Percentiles rank a stretch among this genome's conserved stretches.
Evolutionary conservation across 2,888 invertebrate genomes (phyloP).

Genomic region (Diplolepis rosae): DNA sequence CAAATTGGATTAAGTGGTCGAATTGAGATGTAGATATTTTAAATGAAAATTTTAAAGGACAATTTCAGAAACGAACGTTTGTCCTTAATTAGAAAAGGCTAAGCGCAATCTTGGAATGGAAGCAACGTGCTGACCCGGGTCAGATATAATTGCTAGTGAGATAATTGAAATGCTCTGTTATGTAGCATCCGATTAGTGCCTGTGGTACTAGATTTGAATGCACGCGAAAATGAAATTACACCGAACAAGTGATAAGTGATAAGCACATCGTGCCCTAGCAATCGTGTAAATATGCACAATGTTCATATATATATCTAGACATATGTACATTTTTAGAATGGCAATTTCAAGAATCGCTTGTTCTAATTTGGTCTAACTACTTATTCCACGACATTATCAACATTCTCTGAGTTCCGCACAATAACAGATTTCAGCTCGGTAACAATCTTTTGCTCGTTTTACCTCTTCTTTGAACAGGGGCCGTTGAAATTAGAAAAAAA

Average conservation of each 20-base stretch:
- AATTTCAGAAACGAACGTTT: neutral
- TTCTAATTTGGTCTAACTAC: constrained; percentile 2
- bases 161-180: constrained; percentile 29
- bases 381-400: neutral
- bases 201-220: constrained; percentile 20
- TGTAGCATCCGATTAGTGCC: constrained; percentile 24
- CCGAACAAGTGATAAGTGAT: constrained; percentile 17
- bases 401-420: neutral
- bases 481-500: too few species aligned
- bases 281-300: constrained; percentile 12
- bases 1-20: too few species aligned
- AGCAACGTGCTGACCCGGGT: constrained; percentile 20
- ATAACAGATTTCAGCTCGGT: neutral
- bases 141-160: constrained; percentile 27
- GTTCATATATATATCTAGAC: neutral
- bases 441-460: neutral
- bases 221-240: constrained; percentile 28
- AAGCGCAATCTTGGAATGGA: neutral
- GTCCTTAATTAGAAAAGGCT: constrained; percentile 12
- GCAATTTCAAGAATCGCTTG: neutral
- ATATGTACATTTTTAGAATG: neutral
- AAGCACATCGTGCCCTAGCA: neutral
- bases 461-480: neutral
- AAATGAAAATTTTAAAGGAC: too few species aligned
- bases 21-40: too few species aligned